Evolutionary conservation across 2,888 invertebrate genomes (phyloP), one percentile per base, ranked within the genome.

Genomic region (Ditylenchus weischeri): DNA sequence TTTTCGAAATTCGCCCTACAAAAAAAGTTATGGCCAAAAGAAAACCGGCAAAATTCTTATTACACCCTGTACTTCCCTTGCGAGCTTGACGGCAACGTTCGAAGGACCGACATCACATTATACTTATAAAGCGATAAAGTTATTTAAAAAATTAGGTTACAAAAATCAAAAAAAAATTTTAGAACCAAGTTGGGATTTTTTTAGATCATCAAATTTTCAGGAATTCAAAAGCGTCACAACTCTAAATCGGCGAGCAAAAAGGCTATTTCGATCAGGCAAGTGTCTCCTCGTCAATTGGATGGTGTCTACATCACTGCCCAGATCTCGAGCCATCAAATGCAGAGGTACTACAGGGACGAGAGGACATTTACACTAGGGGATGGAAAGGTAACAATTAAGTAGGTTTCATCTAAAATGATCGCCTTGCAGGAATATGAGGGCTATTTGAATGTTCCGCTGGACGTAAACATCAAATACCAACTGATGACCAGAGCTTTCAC

Each of bases 401-500:
- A 2, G 8, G 2, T 35, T 6, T 4, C n/a, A 35, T 36, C 21
- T 21, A 68, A 59, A 19, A 18, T 0, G 21, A 21, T 0, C 57
- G 21, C 29, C 23, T 67, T 76, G 77, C 69, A 80, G 79, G 72
- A 71, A 62, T 80, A 80, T 68, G 74, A 77, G 64, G 79, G 78
- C 36, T 79, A 72, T 70, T 68, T 72, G 66, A 81, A 81, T 74
- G 75, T 76, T 62, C 76, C 78, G 29, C 76, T 81, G 57, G 79
- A 80, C 68, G 74, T 75, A 29, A 73, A 76, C 57, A 64, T 66
- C 59, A 70, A 75, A 62, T 81, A 79, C 64, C 72, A 75, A 35
- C 68, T 81, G 38, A 77, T 81, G 79, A 75, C 78, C 73, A 66
- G 81, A 51, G 81, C 80, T 6, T 81, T 81, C 68, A 78, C 81